Percentiles rank a stretch among this genome's conserved stretches.
Evolutionary conservation across 2,113 vertebrate genomes (phyloP).

Genomic region (Butorides virescens): DNA sequence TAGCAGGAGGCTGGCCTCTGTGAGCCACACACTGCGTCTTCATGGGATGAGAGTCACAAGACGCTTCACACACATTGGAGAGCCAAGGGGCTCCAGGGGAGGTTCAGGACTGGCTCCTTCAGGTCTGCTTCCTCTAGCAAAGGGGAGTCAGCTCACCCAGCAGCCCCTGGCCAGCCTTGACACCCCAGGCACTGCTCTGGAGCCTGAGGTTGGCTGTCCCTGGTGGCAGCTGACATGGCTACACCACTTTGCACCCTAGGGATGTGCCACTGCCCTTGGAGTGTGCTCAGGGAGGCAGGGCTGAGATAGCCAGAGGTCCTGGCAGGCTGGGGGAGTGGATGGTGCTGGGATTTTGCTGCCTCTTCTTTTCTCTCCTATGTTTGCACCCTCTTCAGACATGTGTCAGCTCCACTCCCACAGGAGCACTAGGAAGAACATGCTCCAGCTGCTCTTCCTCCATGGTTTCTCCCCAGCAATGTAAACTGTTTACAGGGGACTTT

Average conservation of each 20-base stretch:
- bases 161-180: background rate
- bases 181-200: background rate
- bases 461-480: slow-evolving; percentile 39
- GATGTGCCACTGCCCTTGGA: background rate
- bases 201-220: background rate
- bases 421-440: background rate
- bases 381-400: background rate
- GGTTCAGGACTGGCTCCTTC: background rate
- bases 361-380: background rate
- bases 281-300: background rate
- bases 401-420: background rate
- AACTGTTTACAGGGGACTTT: slow-evolving; percentile 58
- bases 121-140: background rate
- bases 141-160: background rate
- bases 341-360: background rate
- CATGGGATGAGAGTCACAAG: background rate
- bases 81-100: background rate
- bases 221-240: background rate
- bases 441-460: slow-evolving; percentile 36
- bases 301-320: background rate
- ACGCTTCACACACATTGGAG: background rate
- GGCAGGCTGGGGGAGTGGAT: background rate
- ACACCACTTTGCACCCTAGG: background rate
- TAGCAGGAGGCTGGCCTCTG: background rate
- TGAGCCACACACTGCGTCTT: background rate